phyloP scores from a whole-genome alignment of 2,113 vertebrate species.

The Nipponia nippon region DNA sequence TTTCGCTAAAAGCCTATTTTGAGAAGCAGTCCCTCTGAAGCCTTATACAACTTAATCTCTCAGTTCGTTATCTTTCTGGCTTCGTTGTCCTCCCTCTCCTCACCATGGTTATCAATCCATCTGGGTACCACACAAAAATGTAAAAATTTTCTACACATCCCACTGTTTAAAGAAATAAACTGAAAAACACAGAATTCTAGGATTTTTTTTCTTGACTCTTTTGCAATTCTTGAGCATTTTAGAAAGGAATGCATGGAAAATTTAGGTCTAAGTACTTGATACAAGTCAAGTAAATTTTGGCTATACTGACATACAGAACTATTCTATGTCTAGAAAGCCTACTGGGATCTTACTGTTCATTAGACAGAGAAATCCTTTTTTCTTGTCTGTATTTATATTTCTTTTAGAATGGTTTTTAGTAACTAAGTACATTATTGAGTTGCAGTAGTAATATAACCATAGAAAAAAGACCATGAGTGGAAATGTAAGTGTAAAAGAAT shows the following conservation, averaged over 20 bases:
- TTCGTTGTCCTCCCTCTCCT: not conserved
- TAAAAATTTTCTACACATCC: not conserved
- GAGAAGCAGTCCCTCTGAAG: not conserved
- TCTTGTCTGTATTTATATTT: not conserved
- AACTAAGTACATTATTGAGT: not conserved
- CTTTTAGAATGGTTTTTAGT: not conserved
- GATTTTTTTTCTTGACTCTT: not conserved
- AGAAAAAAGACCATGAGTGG: not conserved
- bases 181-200: not conserved
- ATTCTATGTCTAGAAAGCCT: not conserved
- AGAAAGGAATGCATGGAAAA: not conserved
- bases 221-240: not conserved
- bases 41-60: not conserved
- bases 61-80: not conserved
- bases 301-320: not conserved
- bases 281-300: not conserved
- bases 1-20: not conserved
- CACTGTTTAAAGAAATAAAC: not conserved
- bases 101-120: not conserved
- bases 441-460: not conserved
- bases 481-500: not conserved
- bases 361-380: not conserved
- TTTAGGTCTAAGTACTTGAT: not conserved
- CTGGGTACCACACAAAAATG: not conserved
- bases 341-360: not conserved